phyloP scores from a whole-genome alignment of 2,888 invertebrate species.

The Linnaemya tessellans region DNA sequence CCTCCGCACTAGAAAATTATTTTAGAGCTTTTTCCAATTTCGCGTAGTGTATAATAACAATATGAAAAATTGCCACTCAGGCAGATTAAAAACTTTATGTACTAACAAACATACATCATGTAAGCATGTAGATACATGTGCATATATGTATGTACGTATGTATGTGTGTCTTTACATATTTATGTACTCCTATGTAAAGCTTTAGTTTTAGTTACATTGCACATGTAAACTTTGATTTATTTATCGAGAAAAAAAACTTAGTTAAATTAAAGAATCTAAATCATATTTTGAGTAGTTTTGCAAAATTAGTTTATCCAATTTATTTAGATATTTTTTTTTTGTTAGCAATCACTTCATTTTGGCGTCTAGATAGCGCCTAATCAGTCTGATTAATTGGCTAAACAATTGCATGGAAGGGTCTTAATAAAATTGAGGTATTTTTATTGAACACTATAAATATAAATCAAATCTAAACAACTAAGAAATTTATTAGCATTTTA shows the following conservation, averaged over 20 bases:
- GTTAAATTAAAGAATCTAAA: conserved; percentile 54
- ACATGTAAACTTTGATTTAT: conserved; percentile 58
- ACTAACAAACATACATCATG: neutral
- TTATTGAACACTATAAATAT: conserved; percentile 1
- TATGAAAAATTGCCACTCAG: conserved; percentile 83
- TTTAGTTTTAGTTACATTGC: conserved; percentile 1
- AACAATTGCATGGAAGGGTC: neutral
- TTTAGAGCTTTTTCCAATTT: neutral
- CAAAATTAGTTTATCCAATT: conserved; percentile 45
- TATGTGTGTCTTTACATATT: neutral
- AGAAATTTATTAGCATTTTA: conserved; percentile 19
- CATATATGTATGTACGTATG: neutral
- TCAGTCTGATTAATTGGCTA: conserved; percentile 62
- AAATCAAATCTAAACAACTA: conserved; percentile 36
- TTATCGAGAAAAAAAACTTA: conserved; percentile 30
- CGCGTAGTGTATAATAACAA: conserved; percentile 10
- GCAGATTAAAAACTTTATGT: conserved; percentile 79
- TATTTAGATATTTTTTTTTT: conserved; percentile 19
- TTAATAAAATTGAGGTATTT: conserved; percentile 22
- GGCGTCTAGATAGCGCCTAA: conserved; percentile 57
- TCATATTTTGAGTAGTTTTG: conserved; percentile 38
- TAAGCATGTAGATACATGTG: neutral
- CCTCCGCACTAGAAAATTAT: no score
- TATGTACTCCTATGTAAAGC: neutral
- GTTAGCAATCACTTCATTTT: conserved; percentile 4